phyloP scores from a whole-genome alignment of 2,113 vertebrate species.

The Scomber colias region DNA sequence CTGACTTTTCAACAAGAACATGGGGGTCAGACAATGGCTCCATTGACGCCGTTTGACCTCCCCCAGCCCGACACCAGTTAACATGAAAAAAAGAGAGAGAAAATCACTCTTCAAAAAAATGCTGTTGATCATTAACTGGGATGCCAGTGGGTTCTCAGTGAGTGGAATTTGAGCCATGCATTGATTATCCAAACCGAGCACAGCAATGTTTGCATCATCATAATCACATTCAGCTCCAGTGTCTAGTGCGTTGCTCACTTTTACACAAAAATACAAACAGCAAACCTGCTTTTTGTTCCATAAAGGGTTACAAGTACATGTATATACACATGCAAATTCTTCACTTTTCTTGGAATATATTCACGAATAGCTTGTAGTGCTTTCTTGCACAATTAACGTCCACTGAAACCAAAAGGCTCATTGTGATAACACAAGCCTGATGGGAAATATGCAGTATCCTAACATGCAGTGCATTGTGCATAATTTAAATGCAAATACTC shows the following conservation, averaged over 20 bases:
- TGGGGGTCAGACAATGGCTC: conserved; percentile 70
- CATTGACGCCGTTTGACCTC: conserved; percentile 65
- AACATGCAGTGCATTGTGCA: conserved; percentile 34
- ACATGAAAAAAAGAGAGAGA: conserved; percentile 41
- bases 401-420: conserved; percentile 24
- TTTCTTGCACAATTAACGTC: conserved; percentile 39
- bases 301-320: background rate
- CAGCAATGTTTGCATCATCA: conserved; percentile 1
- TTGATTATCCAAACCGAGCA: conserved; percentile 61
- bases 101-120: conserved; percentile 42
- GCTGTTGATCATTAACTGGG: conserved; percentile 76
- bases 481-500: conserved; percentile 21
- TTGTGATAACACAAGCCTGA: conserved; percentile 1
- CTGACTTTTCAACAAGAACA: conserved; percentile 39
- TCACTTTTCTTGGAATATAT: conserved; percentile 43
- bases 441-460: conserved; percentile 9
- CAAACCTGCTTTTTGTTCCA: background rate
- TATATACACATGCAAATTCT: conserved; percentile 20
- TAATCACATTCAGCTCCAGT: conserved; percentile 44
- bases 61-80: conserved; percentile 47
- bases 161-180: conserved; percentile 71
- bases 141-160: conserved; percentile 49
- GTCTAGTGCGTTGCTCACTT: conserved; percentile 23
- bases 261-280: conserved; percentile 24
- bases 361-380: conserved; percentile 26